phyloP scores from a whole-genome alignment of 2,888 invertebrate genomes.

The Drosophila mimica region DNA sequence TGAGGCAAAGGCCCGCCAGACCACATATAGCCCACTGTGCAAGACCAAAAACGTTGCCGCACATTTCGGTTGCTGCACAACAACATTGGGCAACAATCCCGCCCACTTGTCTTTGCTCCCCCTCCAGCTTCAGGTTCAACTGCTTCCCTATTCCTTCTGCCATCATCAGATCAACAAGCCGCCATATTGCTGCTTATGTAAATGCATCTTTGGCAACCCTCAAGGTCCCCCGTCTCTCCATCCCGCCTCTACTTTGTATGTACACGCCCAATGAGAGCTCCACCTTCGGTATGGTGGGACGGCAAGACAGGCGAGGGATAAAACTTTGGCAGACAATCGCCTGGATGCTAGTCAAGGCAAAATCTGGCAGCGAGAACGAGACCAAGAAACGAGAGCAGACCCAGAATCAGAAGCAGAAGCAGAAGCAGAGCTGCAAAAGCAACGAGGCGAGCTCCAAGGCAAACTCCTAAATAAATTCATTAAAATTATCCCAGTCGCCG shows the following conservation, averaged over 20 bases:
- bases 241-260: conserved; percentile 8
- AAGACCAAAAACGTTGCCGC: conserved; percentile 82
- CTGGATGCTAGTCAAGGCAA: conserved; percentile 30
- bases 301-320: conserved; percentile 5
- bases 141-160: neutral
- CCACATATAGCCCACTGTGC: conserved; percentile 80
- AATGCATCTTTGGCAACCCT: conserved; percentile 46
- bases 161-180: conserved; percentile 54
- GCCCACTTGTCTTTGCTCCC: conserved; percentile 18
- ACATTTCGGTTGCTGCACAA: conserved; percentile 81
- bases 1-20: conserved; percentile 29
- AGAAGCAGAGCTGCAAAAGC: neutral
- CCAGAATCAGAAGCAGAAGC: neutral
- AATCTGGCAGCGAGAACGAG: conserved; percentile 43
- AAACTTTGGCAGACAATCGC: conserved; percentile 14
- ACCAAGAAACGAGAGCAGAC: conserved; percentile 1
- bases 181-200: conserved; percentile 75
- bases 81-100: conserved; percentile 62
- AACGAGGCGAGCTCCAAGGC: conserved; percentile 37
- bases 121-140: neutral
- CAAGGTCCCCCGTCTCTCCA: neutral
- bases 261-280: conserved; percentile 52
- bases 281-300: conserved; percentile 27
- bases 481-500: conserved; percentile 75
- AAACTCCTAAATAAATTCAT: conserved; percentile 81